A percentile compares a stretch with the other conserved stretches of the same genome.
phyloP scores from a whole-genome alignment of 1,140 invertebrate genomes.

The Euglossa dilemma region DNA sequence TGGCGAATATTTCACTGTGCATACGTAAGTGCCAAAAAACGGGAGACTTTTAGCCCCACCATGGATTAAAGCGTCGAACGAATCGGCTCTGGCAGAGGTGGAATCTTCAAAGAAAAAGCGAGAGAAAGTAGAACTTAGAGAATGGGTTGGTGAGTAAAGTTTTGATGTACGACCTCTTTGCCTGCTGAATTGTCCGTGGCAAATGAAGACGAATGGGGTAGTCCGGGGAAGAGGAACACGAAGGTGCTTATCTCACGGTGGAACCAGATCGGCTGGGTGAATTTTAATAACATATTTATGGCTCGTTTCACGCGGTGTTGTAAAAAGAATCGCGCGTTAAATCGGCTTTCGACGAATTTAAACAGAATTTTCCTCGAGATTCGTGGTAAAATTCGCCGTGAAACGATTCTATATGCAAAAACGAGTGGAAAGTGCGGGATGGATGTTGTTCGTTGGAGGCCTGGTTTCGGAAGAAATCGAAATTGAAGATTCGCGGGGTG shows the following conservation, averaged over 20 bases:
- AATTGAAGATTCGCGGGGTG: too few species aligned
- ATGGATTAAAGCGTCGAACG: too few species aligned
- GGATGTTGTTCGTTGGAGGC: too few species aligned
- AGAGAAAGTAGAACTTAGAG: neutral
- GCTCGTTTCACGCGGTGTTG: neutral
- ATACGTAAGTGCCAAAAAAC: too few species aligned
- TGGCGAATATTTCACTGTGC: too few species aligned
- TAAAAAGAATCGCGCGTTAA: too few species aligned
- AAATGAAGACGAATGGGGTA: slow-evolving; percentile 61
- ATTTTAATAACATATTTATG: neutral
- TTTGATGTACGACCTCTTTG: slow-evolving; percentile 55
- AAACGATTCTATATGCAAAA: too few species aligned
- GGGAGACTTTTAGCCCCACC: neutral
- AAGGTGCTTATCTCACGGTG: slow-evolving; percentile 20
- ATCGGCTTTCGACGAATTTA: too few species aligned
- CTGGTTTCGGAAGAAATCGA: too few species aligned
- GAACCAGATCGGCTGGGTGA: neutral
- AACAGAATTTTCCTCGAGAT: too few species aligned
- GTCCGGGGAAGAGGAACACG: neutral
- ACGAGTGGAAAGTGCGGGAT: too few species aligned
- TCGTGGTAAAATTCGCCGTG: too few species aligned
- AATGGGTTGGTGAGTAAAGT: slow-evolving; percentile 14
- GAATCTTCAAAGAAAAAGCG: neutral
- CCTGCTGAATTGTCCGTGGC: slow-evolving; percentile 41
- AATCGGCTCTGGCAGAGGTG: neutral